Base-by-base conservation (phyloP, 2,888 invertebrate species). In the Stegophylla sp. region DNA sequence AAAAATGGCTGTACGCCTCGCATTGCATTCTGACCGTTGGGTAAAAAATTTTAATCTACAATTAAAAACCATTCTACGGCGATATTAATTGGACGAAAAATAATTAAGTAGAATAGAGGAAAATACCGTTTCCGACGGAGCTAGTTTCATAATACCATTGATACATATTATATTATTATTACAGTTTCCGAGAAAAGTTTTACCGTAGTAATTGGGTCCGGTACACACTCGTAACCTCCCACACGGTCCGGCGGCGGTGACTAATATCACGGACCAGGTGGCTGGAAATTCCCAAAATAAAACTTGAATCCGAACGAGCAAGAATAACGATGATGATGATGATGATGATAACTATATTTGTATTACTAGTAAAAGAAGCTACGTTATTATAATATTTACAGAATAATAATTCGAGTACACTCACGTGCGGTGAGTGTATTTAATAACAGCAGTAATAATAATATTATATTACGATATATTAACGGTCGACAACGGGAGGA, bases 141-240 rank as follows among this genome's bases (percentile, higher is more conserved):
- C 10, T 12, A 51, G 13, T 69, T 28, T 69, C 51, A 28, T 34
- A 34, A 69, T 23, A 7, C 3, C 3, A 34, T 34, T 7, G 34
- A 34, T 34, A 5, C 34, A 34, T 5, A 7, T 34, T 34, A 34
- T 34, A 34, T 34, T 7, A 34, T 34, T 53, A 51, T 53, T 51
- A n/a, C 20, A 34, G 34, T 56, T 71, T 71, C 20, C 23, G 41
- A 71, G 41, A 41, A 41, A 71, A 73, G 43, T 76, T 63, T 41
- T 34, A 43, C 53, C 66, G 13, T 26, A 48, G 73, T 23, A 23
- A 34, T 41, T 61, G 9, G 28, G 23, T 66, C n/a, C n/a, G 48
- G 41, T n/a, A n/a, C n/a, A n/a, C 28, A 34, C n/a, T 53, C 26
- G 20, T 48, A 51, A 26, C 76, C 66, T 75, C 63, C 61, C 13